Evolutionary conservation across 2,113 vertebrate species (phyloP).

Genomic region (Apeltes quadracus): DNA sequence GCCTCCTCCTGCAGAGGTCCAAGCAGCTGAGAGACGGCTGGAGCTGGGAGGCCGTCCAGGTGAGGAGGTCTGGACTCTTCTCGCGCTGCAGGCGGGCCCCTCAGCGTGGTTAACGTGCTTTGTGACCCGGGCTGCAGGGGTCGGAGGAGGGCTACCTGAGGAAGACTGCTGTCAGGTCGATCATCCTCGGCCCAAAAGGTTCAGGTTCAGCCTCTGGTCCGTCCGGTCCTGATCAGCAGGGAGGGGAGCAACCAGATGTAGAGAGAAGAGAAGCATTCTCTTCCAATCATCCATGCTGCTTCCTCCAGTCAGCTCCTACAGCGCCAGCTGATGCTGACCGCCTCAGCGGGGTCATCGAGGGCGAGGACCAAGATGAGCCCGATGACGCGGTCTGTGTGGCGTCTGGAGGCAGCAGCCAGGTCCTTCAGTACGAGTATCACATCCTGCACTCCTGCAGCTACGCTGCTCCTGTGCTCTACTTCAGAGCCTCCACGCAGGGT

Average conservation of each 20-base stretch:
- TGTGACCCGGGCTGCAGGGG: conserved; percentile 49
- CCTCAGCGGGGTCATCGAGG: background rate
- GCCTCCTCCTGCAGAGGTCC: conserved; percentile 84
- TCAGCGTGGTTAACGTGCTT: background rate
- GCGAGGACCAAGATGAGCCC: conserved; percentile 47
- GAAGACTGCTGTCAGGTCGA: conserved; percentile 72
- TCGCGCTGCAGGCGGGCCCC: rapidly evolving
- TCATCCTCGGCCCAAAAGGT: background rate
- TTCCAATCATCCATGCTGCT: background rate
- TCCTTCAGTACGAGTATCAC: conserved; percentile 91
- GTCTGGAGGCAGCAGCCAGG: conserved; percentile 33
- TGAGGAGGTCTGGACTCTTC: conserved; percentile 59
- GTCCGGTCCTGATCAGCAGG: background rate
- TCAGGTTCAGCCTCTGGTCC: rapidly evolving
- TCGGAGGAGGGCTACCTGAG: conserved; percentile 79
- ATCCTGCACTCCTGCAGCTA: conserved; percentile 92
- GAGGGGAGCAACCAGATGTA: conserved; percentile 26
- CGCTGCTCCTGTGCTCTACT: conserved; percentile 90
- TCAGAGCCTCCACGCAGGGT: conserved; percentile 90
- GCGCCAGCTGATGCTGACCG: background rate
- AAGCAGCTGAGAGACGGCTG: conserved; percentile 86
- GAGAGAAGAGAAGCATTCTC: no score
- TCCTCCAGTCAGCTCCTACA: background rate
- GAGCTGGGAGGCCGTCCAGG: conserved; percentile 88
- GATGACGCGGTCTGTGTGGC: conserved; percentile 5